Evolutionary conservation across 2,113 vertebrate species (phyloP).

Genomic region (Callopanchax toddi): DNA sequence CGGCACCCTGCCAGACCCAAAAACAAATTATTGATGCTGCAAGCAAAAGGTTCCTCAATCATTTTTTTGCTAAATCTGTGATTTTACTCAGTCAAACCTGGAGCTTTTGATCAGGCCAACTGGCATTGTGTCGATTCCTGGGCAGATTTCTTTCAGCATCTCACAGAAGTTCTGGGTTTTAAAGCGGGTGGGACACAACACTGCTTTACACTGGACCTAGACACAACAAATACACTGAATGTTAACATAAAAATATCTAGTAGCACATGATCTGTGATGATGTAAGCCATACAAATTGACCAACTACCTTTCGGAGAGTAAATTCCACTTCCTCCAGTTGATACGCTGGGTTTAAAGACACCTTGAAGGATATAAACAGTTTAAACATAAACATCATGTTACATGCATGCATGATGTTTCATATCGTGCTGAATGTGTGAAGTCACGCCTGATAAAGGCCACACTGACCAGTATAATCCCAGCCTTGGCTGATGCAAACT

Average conservation of each 20-base stretch:
- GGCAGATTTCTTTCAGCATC: conserved; percentile 88
- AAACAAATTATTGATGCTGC: not conserved
- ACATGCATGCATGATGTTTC: no score
- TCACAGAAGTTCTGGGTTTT: conserved; percentile 90
- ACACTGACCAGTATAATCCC: conserved; percentile 91
- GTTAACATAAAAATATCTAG: not conserved
- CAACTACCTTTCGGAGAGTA: conserved; percentile 85
- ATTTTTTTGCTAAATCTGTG: not conserved
- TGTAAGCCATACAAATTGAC: not conserved
- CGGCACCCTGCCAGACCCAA: conserved; percentile 81
- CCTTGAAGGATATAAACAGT: conserved; percentile 68
- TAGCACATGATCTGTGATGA: not conserved
- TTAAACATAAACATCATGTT: not conserved
- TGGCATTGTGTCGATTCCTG: conserved; percentile 81
- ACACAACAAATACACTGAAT: not conserved
- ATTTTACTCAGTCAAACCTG: conserved; percentile 72
- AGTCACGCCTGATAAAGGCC: not conserved
- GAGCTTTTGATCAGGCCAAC: conserved; percentile 83
- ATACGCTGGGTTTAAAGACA: conserved; percentile 92
- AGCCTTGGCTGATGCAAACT: conserved; percentile 89
- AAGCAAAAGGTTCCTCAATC: not conserved
- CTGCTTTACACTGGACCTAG: conserved; percentile 92
- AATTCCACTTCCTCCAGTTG: conserved; percentile 86
- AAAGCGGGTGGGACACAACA: conserved; percentile 88
- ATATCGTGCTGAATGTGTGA: no score